phyloP scores from a whole-genome alignment of 2,888 invertebrate genomes.

The Latrodectus elegans region DNA sequence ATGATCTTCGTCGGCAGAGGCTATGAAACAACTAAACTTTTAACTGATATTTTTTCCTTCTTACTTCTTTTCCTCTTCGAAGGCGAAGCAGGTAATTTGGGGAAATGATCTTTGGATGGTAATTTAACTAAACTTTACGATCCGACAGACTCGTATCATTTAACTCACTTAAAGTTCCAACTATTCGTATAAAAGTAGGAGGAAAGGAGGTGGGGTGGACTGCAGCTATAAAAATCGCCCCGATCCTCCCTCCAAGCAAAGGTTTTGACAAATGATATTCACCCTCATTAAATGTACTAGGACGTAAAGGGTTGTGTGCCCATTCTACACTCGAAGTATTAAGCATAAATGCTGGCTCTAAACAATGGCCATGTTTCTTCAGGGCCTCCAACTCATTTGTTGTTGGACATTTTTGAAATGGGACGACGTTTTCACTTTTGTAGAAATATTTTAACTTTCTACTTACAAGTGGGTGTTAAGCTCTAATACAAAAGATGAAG shows the following conservation, averaged over 20 bases:
- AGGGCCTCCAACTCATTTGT: slow-evolving; percentile 26
- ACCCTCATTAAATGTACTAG: slow-evolving; percentile 49
- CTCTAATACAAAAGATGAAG: no score
- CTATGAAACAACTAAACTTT: slow-evolving; percentile 50
- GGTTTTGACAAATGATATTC: slow-evolving; percentile 52
- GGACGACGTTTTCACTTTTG: not conserved
- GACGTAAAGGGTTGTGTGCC: slow-evolving; percentile 25
- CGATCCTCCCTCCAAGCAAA: slow-evolving; percentile 4
- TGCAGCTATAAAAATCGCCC: slow-evolving; percentile 43
- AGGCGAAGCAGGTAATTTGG: slow-evolving; percentile 49
- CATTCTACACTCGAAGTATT: slow-evolving; percentile 22
- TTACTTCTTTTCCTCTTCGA: slow-evolving; percentile 1
- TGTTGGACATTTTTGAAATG: slow-evolving; percentile 43
- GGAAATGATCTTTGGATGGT: slow-evolving; percentile 11
- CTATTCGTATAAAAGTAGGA: slow-evolving; percentile 38
- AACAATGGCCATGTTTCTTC: slow-evolving; percentile 48
- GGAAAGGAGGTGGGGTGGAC: not conserved
- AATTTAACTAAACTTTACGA: slow-evolving; percentile 65
- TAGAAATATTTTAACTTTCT: no score
- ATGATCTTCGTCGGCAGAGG: slow-evolving; percentile 21
- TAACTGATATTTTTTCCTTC: slow-evolving; percentile 40
- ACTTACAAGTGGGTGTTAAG: no score
- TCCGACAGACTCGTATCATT: slow-evolving; percentile 50
- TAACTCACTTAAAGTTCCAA: slow-evolving; percentile 67
- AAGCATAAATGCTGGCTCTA: slow-evolving; percentile 49